Evolutionary conservation across 2,113 vertebrate species (phyloP).

Genomic region (Festucalex cinctus): DNA sequence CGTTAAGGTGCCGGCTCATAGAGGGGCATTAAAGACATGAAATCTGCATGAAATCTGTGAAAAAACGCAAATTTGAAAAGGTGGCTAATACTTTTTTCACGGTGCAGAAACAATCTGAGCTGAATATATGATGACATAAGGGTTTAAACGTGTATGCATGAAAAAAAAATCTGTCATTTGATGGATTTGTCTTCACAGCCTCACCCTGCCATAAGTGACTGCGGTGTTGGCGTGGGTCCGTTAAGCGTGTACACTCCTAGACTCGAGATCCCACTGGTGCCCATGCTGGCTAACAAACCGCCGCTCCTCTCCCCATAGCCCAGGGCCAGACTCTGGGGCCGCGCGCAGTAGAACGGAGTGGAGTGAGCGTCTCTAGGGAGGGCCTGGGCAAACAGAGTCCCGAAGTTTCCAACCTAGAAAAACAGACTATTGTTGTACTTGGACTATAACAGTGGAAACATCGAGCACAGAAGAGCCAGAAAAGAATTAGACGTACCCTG

Average conservation of each 20-base stretch:
- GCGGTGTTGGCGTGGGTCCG: conserved; percentile 83
- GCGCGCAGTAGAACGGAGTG: conserved; percentile 90
- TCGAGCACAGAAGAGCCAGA: background rate
- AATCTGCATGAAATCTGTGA: no score
- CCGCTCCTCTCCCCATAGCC: conserved; percentile 82
- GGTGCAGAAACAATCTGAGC: background rate
- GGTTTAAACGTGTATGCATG: background rate
- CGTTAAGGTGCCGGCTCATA: no score
- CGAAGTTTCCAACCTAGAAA: conserved; percentile 83
- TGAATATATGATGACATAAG: background rate
- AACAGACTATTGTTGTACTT: background rate
- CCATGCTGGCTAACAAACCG: conserved; percentile 79
- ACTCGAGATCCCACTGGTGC: conserved; percentile 92
- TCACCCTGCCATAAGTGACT: conserved; percentile 84
- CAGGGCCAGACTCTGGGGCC: conserved; percentile 88
- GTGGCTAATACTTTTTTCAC: no score
- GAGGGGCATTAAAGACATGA: no score
- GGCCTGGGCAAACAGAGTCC: conserved; percentile 86
- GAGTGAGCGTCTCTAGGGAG: conserved; percentile 93
- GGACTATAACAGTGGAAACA: background rate
- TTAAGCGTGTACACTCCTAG: conserved; percentile 81
- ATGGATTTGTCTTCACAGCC: background rate
- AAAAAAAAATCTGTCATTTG: background rate
- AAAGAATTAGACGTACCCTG: conserved; percentile 71
- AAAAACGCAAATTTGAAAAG: no score